phyloP scores from a whole-genome alignment of 2,888 invertebrate genomes.

The Aporophyla nigra region DNA sequence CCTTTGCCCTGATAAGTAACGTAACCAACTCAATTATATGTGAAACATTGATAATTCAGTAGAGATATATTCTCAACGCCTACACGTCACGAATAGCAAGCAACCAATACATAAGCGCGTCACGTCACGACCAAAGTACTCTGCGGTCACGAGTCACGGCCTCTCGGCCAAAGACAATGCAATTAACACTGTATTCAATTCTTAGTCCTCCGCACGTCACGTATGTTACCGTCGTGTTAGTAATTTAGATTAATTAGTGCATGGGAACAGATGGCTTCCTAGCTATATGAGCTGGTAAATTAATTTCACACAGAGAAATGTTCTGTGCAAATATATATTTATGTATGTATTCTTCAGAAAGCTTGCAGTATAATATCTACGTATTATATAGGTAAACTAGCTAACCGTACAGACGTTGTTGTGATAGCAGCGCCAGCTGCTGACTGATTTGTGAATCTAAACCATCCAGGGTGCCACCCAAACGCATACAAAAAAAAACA shows the following conservation, averaged over 20 bases:
- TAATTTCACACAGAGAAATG: too few relatives aligned
- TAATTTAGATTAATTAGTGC: conserved; percentile 41
- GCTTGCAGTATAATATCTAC: background rate
- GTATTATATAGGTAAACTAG: background rate
- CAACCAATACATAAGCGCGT: conserved; percentile 11
- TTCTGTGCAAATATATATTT: background rate
- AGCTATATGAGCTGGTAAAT: background rate
- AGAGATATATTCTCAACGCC: background rate
- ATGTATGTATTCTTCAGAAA: background rate
- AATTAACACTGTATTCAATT: conserved; percentile 41
- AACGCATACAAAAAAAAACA: too few relatives aligned
- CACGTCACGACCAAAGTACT: background rate
- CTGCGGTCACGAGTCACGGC: background rate
- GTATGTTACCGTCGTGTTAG: conserved; percentile 10
- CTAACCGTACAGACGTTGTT: too few relatives aligned
- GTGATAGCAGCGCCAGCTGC: too few relatives aligned
- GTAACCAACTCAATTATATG: background rate
- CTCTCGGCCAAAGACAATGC: conserved; percentile 9
- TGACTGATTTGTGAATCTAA: too few relatives aligned
- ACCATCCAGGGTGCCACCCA: too few relatives aligned
- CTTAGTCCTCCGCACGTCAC: background rate
- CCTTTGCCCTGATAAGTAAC: background rate
- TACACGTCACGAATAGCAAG: conserved; percentile 8
- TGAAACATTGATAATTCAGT: background rate
- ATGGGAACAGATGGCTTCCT: background rate